phyloP scores from a whole-genome alignment of 2,888 invertebrate species.

The Helleia helle region DNA sequence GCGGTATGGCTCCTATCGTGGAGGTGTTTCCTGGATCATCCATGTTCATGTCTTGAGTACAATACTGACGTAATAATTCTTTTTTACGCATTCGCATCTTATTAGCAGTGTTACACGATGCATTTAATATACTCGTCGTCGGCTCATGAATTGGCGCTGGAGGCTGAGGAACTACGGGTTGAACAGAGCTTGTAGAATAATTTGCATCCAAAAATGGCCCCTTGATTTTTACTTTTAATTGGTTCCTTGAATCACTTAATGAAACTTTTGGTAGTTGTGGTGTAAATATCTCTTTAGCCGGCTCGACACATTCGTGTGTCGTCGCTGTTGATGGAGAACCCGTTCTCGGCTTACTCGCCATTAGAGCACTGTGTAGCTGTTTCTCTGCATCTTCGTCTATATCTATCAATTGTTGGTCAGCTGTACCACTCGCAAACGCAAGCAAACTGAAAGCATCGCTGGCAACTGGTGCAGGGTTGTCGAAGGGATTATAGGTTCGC shows the following conservation, averaged over 20 bases:
- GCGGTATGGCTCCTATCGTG: conserved; percentile 60
- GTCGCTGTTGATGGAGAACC: conserved; percentile 32
- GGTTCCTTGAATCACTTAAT: conserved; percentile 86
- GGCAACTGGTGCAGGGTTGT: conserved; percentile 70
- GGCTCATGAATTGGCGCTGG: conserved; percentile 47
- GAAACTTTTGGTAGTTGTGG: conserved; percentile 78
- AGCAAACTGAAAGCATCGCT: conserved; percentile 76
- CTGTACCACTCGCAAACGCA: conserved; percentile 79
- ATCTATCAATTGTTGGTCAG: conserved; percentile 80
- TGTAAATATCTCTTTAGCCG: conserved; percentile 33
- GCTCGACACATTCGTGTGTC: conserved; percentile 28
- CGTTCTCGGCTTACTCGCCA: conserved; percentile 67
- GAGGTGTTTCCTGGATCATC: conserved; percentile 78
- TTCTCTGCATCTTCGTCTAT: conserved; percentile 87
- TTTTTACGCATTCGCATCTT: conserved; percentile 88
- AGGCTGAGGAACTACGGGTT: conserved; percentile 74
- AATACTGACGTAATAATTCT: conserved; percentile 84
- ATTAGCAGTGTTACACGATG: conserved; percentile 53
- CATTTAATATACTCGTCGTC: conserved; percentile 45
- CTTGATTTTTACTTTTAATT: conserved; percentile 92
- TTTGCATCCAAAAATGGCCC: conserved; percentile 87
- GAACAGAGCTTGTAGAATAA: conserved; percentile 78
- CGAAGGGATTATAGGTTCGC: conserved; percentile 85
- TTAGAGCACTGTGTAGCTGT: conserved; percentile 79
- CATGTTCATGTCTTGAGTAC: conserved; percentile 90